Conservation (phyloP, 2,888 invertebrate genomes). For the Ariolimax columbianus region DNA sequence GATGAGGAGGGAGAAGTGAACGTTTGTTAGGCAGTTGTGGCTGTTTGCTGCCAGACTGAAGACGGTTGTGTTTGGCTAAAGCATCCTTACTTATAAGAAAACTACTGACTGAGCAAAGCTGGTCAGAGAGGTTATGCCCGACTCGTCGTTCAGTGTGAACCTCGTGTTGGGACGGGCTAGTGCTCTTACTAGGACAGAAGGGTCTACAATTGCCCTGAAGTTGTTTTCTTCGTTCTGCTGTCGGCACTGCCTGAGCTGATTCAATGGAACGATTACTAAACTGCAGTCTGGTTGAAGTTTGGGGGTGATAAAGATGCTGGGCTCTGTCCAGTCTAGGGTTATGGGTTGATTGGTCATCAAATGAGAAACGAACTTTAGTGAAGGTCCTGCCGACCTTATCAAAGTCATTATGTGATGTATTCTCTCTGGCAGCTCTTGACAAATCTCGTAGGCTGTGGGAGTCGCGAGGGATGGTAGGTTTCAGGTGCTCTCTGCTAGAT, state of each 20-base stretch:
- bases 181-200: too few relatives aligned
- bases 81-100: slow-evolving; percentile 40
- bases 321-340: neutral
- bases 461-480: neutral
- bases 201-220: too few relatives aligned
- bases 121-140: too few relatives aligned
- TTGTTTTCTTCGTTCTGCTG: neutral
- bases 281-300: neutral
- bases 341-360: slow-evolving; percentile 37
- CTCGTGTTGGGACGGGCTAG: neutral
- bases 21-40: neutral
- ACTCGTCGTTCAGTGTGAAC: too few relatives aligned
- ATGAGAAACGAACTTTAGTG: slow-evolving; percentile 50
- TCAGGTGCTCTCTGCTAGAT: neutral
- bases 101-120: neutral
- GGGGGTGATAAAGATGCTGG: neutral
- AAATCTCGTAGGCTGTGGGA: slow-evolving; percentile 26
- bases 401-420: slow-evolving; percentile 25
- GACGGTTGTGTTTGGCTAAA: slow-evolving; percentile 11
- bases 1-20: slow-evolving; percentile 11
- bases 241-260: neutral
- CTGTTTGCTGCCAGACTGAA: slow-evolving; percentile 5
- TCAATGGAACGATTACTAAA: neutral
- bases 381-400: slow-evolving; percentile 25
- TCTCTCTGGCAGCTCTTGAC: slow-evolving; percentile 5